Percentiles rank a stretch among this genome's conserved stretches.
Conservation (phyloP, 1,140 invertebrate species). For the Aphis gossypii region DNA sequence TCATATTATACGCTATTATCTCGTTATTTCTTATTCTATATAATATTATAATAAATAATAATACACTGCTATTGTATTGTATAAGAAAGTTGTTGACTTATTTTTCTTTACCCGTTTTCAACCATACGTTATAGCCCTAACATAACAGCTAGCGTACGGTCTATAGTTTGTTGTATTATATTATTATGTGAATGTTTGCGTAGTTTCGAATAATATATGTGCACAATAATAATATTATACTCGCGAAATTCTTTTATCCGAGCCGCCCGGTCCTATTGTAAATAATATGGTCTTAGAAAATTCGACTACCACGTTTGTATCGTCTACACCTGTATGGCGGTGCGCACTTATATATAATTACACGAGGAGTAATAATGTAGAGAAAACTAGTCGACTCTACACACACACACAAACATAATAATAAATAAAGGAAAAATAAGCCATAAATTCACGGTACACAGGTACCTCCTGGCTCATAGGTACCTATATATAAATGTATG, state of each 20-base stretch:
- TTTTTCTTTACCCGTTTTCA: not conserved
- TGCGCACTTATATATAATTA: not conserved
- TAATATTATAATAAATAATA: no score
- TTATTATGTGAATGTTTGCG: not conserved
- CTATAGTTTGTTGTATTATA: not conserved
- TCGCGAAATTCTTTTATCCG: slow-evolving; percentile 17
- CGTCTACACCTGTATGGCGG: not conserved
- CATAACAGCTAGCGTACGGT: not conserved
- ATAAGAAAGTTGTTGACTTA: slow-evolving; percentile 4
- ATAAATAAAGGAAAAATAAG: not conserved
- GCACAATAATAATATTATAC: not conserved
- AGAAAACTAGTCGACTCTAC: not conserved
- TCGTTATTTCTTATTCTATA: not conserved
- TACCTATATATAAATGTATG: not conserved
- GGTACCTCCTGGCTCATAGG: not conserved
- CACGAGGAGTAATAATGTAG: not conserved
- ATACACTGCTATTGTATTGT: not conserved
- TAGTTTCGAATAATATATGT: not conserved
- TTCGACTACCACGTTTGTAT: not conserved
- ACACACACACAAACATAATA: not conserved
- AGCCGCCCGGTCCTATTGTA: not conserved
- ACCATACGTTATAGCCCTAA: not conserved
- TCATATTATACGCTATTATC: slow-evolving; percentile 3
- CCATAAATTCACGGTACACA: not conserved
- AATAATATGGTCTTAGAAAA: not conserved